Evolutionary conservation across 2,113 vertebrate species (phyloP).

Genomic region (Vidua chalybeata): DNA sequence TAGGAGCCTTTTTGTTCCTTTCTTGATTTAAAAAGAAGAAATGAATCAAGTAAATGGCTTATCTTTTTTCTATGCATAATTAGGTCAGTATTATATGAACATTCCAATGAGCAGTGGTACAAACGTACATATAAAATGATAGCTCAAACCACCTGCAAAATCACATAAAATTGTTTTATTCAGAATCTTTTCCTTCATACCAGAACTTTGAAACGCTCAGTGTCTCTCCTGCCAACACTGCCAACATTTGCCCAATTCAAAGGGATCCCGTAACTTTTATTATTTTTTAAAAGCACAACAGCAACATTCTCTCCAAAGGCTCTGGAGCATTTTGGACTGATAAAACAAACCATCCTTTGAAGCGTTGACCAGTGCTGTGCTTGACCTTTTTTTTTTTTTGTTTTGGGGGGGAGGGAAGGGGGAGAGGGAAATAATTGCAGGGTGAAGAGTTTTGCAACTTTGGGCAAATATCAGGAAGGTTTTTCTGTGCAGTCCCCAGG

Average conservation of each 20-base stretch:
- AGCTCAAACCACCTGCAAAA: constrained; percentile 88
- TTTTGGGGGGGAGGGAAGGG: too few species aligned
- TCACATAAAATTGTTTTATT: constrained; percentile 87
- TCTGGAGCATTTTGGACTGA: constrained; percentile 35
- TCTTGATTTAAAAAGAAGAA: constrained; percentile 88
- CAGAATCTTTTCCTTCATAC: constrained; percentile 80
- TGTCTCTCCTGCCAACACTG: constrained; percentile 78
- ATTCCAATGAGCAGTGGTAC: constrained; percentile 86
- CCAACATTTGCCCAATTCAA: constrained; percentile 77
- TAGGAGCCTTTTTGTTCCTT: constrained; percentile 90
- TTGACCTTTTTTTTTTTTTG: not conserved
- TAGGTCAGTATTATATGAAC: constrained; percentile 88
- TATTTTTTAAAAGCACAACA: constrained; percentile 65
- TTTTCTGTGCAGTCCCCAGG: not conserved
- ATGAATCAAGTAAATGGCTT: constrained; percentile 89
- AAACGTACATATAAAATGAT: constrained; percentile 87
- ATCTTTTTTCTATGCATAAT: constrained; percentile 87
- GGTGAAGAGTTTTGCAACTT: constrained; percentile 65
- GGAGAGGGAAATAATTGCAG: constrained; percentile 2
- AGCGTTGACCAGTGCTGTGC: constrained; percentile 52
- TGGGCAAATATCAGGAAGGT: not conserved
- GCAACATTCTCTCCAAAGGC: constrained; percentile 66
- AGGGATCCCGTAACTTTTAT: constrained; percentile 74
- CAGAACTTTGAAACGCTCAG: constrained; percentile 81
- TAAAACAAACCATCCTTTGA: constrained; percentile 64